Base-by-base conservation (phyloP, 1,140 invertebrate species). In the Lethrus apterus region DNA sequence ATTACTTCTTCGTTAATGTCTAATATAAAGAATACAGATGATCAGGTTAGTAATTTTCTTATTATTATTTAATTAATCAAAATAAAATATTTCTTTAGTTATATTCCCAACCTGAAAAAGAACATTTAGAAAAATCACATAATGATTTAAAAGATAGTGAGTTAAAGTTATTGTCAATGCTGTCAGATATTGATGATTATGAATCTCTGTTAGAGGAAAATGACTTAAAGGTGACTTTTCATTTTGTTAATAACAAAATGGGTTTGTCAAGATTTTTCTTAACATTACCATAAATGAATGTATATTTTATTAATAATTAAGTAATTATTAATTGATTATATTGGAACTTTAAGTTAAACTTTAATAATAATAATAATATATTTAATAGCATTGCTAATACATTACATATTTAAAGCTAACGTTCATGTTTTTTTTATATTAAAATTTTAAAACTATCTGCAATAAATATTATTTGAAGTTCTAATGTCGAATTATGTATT, bases 1-100 rank as follows among this genome's bases (percentile, higher is more conserved):
- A 60, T 67, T 9, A 68, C 66, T 7, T 64, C 64, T 11, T 63
- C 61, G 18, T 44, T 70, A 13, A 68, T 68, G 62, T 58, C 62
- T 5, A 65, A 57, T 42, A 60, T 68, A 44, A 66, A 66, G 43
- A 63, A 60, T 43, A 61, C 60, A 17, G 66, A 64, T 38, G 63
- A 68, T 42, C 63, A 67, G 56, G 67, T 70, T 51, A 57, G 53
- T 55, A 21, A 46, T 32, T 38, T 38, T 13, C 46, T 43, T 46
- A 9, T 21, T 32, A 40, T 21, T 34, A 5, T 21, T 40, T 42
- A 4, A 29, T 26, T 40, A 5, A 33, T 33, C n/a, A 26, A 7
- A 26, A 26, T 7, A 7, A 5, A 26, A 26, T 7, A 23, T 26
- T 26, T 42, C 11, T 42, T 5, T 42, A 42, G 40, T 42, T 7